Evolutionary conservation across 2,113 vertebrate species (phyloP).

Genomic region (Protobothrops flavoviridis): DNA sequence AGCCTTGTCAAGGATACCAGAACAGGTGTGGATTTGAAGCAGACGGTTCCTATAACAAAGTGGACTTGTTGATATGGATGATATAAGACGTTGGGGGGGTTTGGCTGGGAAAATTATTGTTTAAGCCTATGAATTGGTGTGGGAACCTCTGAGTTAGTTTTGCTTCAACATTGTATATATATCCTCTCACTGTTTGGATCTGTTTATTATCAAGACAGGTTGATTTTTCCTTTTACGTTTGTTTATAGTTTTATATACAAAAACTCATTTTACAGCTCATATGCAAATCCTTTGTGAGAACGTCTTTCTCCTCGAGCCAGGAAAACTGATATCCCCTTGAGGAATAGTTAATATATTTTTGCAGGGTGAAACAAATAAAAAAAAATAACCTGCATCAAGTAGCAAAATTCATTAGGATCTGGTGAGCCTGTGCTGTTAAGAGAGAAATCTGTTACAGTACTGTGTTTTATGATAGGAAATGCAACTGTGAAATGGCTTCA

Average conservation of each 20-base stretch:
- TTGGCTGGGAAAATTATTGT: too few relatives aligned
- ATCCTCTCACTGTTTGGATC: background rate
- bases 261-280: background rate
- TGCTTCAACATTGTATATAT: too few relatives aligned
- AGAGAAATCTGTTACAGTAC: background rate
- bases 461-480: constrained; percentile 5
- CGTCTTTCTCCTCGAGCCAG: background rate
- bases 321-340: background rate
- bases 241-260: background rate
- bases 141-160: too few relatives aligned
- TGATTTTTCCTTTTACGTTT: background rate
- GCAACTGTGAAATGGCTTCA: constrained; percentile 26
- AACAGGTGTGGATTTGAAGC: too few relatives aligned
- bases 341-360: background rate
- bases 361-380: background rate
- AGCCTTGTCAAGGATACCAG: too few relatives aligned
- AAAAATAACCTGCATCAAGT: background rate
- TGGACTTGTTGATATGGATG: too few relatives aligned
- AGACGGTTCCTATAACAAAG: too few relatives aligned
- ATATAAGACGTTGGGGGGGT: too few relatives aligned
- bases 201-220: constrained; percentile 5
- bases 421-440: background rate
- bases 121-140: too few relatives aligned
- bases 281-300: constrained; percentile 10
- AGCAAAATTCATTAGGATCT: constrained; percentile 2